phyloP scores from a whole-genome alignment of 2,113 vertebrate genomes.

The Rhinopithecus roxellana region DNA sequence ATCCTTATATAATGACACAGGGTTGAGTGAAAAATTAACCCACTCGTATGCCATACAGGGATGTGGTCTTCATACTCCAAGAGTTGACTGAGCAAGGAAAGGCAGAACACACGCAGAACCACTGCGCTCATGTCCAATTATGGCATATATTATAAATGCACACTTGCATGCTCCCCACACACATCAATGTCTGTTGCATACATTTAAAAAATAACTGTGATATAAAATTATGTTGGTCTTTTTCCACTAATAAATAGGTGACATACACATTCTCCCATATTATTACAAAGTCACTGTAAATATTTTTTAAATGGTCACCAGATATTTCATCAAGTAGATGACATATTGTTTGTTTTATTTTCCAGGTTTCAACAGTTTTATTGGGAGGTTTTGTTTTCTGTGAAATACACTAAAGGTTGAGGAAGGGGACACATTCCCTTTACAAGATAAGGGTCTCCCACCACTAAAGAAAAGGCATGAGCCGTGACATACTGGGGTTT shows the following conservation, averaged over 20 bases:
- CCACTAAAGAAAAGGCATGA: constrained; percentile 52
- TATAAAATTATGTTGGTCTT: not conserved
- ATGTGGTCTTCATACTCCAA: not conserved
- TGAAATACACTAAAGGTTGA: constrained; percentile 71
- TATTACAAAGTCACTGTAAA: not conserved
- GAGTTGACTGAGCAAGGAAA: not conserved
- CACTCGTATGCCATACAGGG: not conserved
- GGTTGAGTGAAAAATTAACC: constrained; percentile 5
- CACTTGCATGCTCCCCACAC: not conserved
- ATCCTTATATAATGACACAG: not conserved
- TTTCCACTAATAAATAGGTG: not conserved
- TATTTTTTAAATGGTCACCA: not conserved
- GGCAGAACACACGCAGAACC: not conserved
- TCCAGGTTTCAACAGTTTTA: constrained; percentile 76
- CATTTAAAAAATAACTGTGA: not conserved
- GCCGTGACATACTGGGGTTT: constrained; percentile 17
- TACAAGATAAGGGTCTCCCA: constrained; percentile 66
- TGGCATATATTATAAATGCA: not conserved
- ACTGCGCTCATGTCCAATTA: not conserved
- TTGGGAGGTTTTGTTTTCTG: constrained; percentile 69
- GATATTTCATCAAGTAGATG: not conserved
- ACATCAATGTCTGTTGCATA: not conserved
- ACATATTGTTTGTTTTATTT: no score
- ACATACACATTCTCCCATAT: not conserved
- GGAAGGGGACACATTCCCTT: constrained; percentile 72